These are phyloP conservation scores for Fissipunctia ypsillon DNA, from an alignment of 2,888 invertebrate species.

Conservation along the genomic window DNA sequence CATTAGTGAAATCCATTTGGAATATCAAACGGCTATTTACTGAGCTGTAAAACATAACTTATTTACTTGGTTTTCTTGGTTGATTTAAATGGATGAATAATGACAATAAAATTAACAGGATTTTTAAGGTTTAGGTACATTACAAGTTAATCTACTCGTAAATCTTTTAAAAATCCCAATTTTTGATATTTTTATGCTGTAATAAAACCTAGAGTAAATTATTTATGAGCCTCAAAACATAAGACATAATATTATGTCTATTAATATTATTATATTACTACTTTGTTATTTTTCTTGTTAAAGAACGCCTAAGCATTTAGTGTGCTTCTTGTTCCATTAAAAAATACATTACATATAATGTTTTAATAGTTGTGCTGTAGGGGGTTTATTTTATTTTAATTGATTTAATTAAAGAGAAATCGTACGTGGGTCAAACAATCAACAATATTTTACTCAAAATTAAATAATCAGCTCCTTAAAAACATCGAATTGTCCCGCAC, in stretches of 20 bases:
- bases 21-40: slow-evolving; percentile 9
- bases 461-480: not conserved
- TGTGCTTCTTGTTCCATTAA: not conserved
- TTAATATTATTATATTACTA: not conserved
- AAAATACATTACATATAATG: not conserved
- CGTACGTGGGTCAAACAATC: not conserved
- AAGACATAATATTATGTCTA: not conserved
- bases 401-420: not conserved
- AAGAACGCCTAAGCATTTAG: not conserved
- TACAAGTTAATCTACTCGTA: not conserved
- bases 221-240: not conserved
- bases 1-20: slow-evolving; percentile 13
- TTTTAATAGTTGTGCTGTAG: not conserved
- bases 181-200: not conserved
- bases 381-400: not conserved
- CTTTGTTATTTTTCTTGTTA: not conserved
- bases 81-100: not conserved
- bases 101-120: not conserved
- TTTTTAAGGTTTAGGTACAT: not conserved
- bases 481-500: not conserved
- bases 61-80: not conserved
- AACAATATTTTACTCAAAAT: not conserved
- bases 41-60: not conserved
- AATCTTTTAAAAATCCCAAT: not conserved
- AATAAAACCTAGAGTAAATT: not conserved